These are phyloP conservation scores for Rhopalosiphum maidis DNA, from an alignment of 1,140 invertebrate species.

Conservation along the genomic window DNA sequence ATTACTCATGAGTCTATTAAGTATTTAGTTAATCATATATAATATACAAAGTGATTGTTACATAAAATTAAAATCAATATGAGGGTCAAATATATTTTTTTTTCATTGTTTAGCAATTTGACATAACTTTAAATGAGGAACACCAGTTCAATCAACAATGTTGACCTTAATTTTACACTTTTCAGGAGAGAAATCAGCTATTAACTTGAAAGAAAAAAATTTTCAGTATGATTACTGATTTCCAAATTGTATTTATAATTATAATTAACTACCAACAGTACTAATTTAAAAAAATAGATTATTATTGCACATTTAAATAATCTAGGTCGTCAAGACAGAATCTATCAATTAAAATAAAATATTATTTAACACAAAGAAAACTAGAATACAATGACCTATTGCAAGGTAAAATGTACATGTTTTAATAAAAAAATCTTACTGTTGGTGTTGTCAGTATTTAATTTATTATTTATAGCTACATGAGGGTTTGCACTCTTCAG, in stretches of 20 bases:
- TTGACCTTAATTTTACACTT: constrained; percentile 13
- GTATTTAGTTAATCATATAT: constrained; percentile 11
- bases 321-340: constrained; percentile 21
- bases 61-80: background rate
- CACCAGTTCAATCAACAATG: background rate
- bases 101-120: background rate
- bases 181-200: constrained; percentile 4
- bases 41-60: constrained; percentile 7
- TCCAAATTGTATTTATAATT: background rate
- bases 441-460: background rate
- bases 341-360: constrained; percentile 38
- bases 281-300: constrained; percentile 24
- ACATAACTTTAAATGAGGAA: constrained; percentile 28
- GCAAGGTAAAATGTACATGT: constrained; percentile 6
- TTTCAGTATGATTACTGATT: constrained; percentile 32
- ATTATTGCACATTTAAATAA: constrained; percentile 55
- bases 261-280: constrained; percentile 30
- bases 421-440: constrained; percentile 36
- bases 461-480: constrained; percentile 38
- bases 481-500: constrained; percentile 49
- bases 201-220: background rate
- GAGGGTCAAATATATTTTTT: background rate
- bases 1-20: constrained; percentile 2
- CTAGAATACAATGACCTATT: constrained; percentile 30
- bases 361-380: background rate